Conservation (phyloP, 2,797 vertebrate genomes). For the Trichosurus vulpecula region DNA sequence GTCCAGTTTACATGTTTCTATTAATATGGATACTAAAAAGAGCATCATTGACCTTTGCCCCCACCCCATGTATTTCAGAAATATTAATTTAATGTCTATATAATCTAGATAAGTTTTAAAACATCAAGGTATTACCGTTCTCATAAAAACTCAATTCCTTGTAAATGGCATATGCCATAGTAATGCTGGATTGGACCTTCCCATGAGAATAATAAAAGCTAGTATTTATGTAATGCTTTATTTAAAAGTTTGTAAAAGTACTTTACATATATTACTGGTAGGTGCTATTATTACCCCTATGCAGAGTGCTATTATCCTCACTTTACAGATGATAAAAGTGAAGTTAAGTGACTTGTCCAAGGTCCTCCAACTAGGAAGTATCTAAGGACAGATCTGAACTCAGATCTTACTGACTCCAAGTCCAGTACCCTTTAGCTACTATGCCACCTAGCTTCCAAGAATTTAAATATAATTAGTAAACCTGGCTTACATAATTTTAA, state of each 20-base stretch:
- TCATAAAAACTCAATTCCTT: slow-evolving; percentile 68
- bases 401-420: too few relatives aligned
- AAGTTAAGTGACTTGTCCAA: too few relatives aligned
- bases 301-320: neutral
- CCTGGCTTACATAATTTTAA: slow-evolving; percentile 54
- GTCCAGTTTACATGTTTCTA: slow-evolving; percentile 53
- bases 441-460: neutral
- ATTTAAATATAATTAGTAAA: slow-evolving; percentile 71
- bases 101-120: slow-evolving; percentile 62
- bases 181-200: slow-evolving; percentile 64
- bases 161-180: slow-evolving; percentile 79
- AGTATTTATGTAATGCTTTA: neutral
- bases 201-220: slow-evolving; percentile 16
- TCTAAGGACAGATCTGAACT: too few relatives aligned
- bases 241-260: neutral
- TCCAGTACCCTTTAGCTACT: neutral
- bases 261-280: neutral
- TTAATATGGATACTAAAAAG: slow-evolving; percentile 69
- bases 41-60: slow-evolving; percentile 49
- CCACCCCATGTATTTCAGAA: slow-evolving; percentile 49
- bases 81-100: slow-evolving; percentile 69
- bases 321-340: neutral
- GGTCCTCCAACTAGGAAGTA: too few relatives aligned
- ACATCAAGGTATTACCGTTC: slow-evolving; percentile 54
- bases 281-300: neutral